Percentiles rank a stretch among this genome's conserved stretches.
phyloP scores from a whole-genome alignment of 2,113 vertebrate species.

The Lates calcarifer region DNA sequence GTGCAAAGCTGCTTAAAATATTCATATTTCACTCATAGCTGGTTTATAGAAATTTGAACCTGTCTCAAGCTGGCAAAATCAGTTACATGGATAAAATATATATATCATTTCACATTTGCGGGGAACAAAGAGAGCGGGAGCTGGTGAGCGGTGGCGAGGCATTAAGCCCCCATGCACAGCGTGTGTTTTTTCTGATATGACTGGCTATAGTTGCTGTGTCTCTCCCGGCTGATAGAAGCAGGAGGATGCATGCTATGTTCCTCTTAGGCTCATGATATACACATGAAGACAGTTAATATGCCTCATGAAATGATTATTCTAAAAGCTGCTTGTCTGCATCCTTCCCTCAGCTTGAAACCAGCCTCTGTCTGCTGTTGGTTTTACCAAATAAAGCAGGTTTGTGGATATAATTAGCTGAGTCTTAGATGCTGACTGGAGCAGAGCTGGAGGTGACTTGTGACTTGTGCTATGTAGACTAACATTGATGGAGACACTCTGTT shows the following conservation, averaged over 20 bases:
- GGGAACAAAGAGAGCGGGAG: constrained; percentile 43
- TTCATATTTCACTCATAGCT: constrained; percentile 90
- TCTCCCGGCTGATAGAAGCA: constrained; percentile 36
- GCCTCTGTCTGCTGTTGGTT: neutral
- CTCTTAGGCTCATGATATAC: constrained; percentile 41
- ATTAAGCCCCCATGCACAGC: constrained; percentile 27
- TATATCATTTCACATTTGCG: constrained; percentile 79
- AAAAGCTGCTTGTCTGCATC: constrained; percentile 33
- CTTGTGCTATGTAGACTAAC: constrained; percentile 13
- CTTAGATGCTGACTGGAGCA: constrained; percentile 55
- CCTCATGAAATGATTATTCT: constrained; percentile 49
- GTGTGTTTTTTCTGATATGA: constrained; percentile 63
- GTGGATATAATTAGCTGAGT: constrained; percentile 43
- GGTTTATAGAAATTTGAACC: constrained; percentile 90
- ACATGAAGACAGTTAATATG: constrained; percentile 34
- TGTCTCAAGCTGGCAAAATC: constrained; percentile 85
- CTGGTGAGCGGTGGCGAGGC: constrained; percentile 35
- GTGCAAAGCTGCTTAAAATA: constrained; percentile 94
- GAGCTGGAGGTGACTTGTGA: constrained; percentile 74
- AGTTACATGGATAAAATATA: constrained; percentile 82
- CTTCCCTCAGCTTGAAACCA: constrained; percentile 30
- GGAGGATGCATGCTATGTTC: constrained; percentile 41
- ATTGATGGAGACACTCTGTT: constrained; percentile 51
- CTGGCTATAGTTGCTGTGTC: constrained; percentile 48
- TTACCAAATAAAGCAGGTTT: constrained; percentile 4